Conservation (phyloP, 2,888 invertebrate species). For the Nomada fabriciana region DNA sequence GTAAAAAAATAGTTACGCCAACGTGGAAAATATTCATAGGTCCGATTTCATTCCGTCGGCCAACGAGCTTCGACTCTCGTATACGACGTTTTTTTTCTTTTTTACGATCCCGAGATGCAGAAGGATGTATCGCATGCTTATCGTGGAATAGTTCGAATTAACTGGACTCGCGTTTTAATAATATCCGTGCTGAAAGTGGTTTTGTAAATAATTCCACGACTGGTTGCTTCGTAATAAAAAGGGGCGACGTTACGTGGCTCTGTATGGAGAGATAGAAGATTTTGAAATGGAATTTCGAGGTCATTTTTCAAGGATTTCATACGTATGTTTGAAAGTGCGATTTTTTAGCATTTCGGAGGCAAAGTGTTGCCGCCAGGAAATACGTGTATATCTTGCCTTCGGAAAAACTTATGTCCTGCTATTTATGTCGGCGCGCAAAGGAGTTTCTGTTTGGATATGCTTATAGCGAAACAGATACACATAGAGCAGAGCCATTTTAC, state of each 20-base stretch:
- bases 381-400: no score
- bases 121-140: slow-evolving; percentile 17
- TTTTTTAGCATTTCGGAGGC: no score
- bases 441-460: no score
- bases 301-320: not conserved
- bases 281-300: not conserved
- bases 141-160: slow-evolving; percentile 23
- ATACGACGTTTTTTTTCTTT: not conserved
- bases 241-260: not conserved
- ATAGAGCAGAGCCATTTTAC: no score
- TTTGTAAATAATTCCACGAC: slow-evolving; percentile 4
- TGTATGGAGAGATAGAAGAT: not conserved
- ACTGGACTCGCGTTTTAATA: not conserved
- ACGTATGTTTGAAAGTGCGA: no score
- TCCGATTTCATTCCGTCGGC: slow-evolving; percentile 31
- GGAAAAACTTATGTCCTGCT: no score
- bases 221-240: not conserved
- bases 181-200: no score
- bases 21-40: slow-evolving; percentile 45
- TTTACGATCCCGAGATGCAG: not conserved
- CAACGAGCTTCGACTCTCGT: slow-evolving; percentile 6
- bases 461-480: no score
- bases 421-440: no score
- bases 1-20: slow-evolving; percentile 37
- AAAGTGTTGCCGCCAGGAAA: no score